These are phyloP conservation scores for Aspidoscelis tigris DNA, from an alignment of 2,113 vertebrate genomes.

Conservation along the genomic window DNA sequence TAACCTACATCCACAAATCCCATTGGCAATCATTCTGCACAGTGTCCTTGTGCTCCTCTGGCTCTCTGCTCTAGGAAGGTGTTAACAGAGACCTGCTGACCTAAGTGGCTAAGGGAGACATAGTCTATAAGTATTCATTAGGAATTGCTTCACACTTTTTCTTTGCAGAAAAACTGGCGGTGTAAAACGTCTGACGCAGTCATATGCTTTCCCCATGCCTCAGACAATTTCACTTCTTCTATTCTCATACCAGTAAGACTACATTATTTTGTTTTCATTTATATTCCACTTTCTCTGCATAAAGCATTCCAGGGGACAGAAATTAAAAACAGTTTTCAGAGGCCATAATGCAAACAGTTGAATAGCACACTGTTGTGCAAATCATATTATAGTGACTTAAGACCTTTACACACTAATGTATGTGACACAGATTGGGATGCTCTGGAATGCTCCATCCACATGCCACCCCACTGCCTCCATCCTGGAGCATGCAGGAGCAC, in stretches of 20 bases:
- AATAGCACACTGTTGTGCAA: too few species aligned
- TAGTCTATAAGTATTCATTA: slow-evolving; percentile 4
- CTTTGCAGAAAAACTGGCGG: background rate
- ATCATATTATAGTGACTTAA: too few species aligned
- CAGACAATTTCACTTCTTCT: background rate
- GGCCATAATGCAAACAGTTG: too few species aligned
- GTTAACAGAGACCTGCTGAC: slow-evolving; percentile 36
- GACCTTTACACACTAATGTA: too few species aligned
- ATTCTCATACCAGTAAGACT: background rate
- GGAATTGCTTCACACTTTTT: background rate
- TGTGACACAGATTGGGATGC: too few species aligned
- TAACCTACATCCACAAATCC: background rate
- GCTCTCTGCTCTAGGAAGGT: slow-evolving; percentile 7
- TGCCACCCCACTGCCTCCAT: too few species aligned
- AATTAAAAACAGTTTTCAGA: too few species aligned
- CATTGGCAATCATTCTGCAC: background rate
- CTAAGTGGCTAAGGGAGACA: slow-evolving; percentile 4
- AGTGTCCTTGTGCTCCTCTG: background rate
- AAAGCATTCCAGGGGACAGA: background rate
- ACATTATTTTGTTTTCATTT: background rate
- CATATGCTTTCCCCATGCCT: background rate
- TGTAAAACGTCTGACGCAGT: slow-evolving; percentile 3
- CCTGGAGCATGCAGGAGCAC: too few species aligned
- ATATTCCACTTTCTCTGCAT: background rate
- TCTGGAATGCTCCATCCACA: too few species aligned